Evolutionary conservation across 2,113 vertebrate species (phyloP).

Genomic region (Empidonax traillii): DNA sequence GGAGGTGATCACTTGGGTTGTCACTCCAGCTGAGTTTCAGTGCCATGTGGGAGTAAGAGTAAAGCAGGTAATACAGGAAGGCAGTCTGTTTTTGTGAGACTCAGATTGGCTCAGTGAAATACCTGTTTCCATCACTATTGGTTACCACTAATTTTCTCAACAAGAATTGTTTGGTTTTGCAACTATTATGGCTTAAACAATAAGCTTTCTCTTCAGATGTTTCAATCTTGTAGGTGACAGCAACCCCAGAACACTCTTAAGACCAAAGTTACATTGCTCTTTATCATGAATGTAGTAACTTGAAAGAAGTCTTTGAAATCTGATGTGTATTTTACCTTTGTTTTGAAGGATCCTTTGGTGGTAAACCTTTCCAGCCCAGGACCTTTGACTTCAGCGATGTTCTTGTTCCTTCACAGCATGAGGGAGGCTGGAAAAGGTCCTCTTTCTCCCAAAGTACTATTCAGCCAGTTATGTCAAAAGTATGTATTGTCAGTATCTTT

Average conservation of each 20-base stretch:
- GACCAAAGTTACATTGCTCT: neutral
- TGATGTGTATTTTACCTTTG: constrained; percentile 50
- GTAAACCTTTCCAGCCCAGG: constrained; percentile 88
- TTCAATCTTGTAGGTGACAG: neutral
- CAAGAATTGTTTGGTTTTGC: neutral
- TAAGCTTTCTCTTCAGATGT: neutral
- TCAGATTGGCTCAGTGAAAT: neutral
- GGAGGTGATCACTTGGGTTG: accelerated
- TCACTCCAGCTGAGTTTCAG: neutral
- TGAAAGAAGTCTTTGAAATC: neutral
- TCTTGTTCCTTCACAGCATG: constrained; percentile 95
- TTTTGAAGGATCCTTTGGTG: constrained; percentile 83
- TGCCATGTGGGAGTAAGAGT: neutral
- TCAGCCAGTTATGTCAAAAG: constrained; percentile 98
- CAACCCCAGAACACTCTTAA: neutral
- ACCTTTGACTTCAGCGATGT: constrained; percentile 93
- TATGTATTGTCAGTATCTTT: constrained; percentile 66
- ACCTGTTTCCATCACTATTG: neutral
- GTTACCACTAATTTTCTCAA: neutral
- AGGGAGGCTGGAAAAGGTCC: constrained; percentile 90
- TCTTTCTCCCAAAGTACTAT: constrained; percentile 91
- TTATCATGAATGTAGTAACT: neutral
- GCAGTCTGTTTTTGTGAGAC: neutral
- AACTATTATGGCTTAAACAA: neutral
- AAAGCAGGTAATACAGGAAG: neutral